A percentile compares a stretch with the other conserved stretches of the same genome.
Evolutionary conservation across 2,888 invertebrate genomes (phyloP).

Genomic region (Dysmachus trigonus): DNA sequence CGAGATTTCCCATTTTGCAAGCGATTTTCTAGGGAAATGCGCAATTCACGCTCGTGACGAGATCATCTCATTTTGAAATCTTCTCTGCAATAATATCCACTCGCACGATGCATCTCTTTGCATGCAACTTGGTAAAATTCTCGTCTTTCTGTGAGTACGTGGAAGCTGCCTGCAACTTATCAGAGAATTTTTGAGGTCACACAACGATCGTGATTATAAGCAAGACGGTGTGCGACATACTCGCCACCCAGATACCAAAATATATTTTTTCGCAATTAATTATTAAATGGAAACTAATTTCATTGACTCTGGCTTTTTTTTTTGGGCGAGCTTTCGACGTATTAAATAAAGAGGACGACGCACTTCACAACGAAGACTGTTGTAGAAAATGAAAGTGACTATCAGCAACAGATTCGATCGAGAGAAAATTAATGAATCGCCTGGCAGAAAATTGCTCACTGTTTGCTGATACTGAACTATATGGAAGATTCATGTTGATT

Average conservation of each 20-base stretch:
- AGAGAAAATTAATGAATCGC: neutral
- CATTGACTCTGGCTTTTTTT: neutral
- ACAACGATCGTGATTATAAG: neutral
- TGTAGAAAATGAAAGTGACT: neutral
- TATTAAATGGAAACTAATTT: neutral
- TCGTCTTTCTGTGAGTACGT: neutral
- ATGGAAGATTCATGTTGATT: neutral
- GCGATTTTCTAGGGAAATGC: slow-evolving; percentile 1
- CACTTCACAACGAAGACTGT: neutral
- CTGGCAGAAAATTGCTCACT: neutral
- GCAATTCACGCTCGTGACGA: slow-evolving; percentile 30
- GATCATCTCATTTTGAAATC: slow-evolving; percentile 30
- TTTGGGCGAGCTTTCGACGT: neutral
- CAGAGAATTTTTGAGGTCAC: slow-evolving; percentile 28
- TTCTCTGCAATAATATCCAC: neutral
- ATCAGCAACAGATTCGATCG: neutral
- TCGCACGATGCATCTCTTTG: neutral
- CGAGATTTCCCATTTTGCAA: neutral
- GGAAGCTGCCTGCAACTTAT: slow-evolving; percentile 9
- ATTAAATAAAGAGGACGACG: neutral
- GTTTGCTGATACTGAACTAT: neutral
- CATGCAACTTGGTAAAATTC: neutral
- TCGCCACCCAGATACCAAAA: neutral
- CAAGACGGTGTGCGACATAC: neutral
- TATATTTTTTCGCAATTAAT: neutral